Percentiles rank a stretch among this genome's conserved stretches.
These are phyloP conservation scores for Nasua narica DNA, from an alignment of 2,797 vertebrate species.

Conservation along the genomic window DNA sequence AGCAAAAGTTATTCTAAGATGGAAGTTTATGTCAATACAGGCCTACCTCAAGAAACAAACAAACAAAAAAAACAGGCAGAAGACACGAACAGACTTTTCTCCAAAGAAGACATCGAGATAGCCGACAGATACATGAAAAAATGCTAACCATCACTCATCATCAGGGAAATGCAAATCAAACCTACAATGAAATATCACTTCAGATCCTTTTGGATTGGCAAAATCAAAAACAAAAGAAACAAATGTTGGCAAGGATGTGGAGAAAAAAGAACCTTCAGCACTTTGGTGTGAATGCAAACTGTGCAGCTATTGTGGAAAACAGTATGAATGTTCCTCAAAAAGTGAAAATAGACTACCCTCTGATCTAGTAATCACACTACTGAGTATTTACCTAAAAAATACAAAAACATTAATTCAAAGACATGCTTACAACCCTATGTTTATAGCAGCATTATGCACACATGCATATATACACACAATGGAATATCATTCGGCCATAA, in stretches of 20 bases:
- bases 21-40: neutral
- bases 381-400: neutral
- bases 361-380: neutral
- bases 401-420: neutral
- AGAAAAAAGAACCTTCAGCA: neutral
- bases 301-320: neutral
- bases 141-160: neutral
- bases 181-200: neutral
- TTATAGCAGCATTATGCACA: neutral
- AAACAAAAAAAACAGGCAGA: neutral
- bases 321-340: neutral
- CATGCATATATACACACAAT: neutral
- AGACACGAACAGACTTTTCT: neutral
- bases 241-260: neutral
- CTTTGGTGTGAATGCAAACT: neutral
- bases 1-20: neutral
- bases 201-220: neutral
- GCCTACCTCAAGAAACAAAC: neutral
- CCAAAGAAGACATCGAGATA: neutral
- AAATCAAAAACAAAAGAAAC: neutral
- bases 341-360: neutral
- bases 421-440: neutral
- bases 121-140: neutral
- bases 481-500: neutral
- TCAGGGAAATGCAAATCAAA: neutral